Percentiles rank a stretch among this genome's conserved stretches.
phyloP scores from a whole-genome alignment of 2,113 vertebrate species.

The Arothron firmamentum region DNA sequence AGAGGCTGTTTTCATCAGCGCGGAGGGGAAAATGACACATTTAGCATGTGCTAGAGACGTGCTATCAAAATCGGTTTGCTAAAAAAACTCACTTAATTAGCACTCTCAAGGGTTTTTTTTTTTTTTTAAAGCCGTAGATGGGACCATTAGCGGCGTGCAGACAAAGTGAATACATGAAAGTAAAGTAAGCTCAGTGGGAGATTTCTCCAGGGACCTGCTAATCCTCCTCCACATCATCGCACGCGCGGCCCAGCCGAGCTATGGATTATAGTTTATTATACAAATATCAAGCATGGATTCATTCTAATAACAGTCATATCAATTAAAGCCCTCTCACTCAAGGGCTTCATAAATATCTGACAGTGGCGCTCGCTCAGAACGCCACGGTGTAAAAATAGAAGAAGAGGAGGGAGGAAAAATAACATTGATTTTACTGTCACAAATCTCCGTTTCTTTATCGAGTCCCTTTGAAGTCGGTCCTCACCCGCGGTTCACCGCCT shows the following conservation, averaged over 20 bases:
- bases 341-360: constrained; percentile 42
- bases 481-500: constrained; percentile 53
- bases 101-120: constrained; percentile 47
- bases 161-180: constrained; percentile 66
- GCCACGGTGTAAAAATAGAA: constrained; percentile 66
- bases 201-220: constrained; percentile 62
- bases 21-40: constrained; percentile 48
- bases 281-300: constrained; percentile 60
- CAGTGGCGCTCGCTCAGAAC: constrained; percentile 33
- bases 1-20: constrained; percentile 52
- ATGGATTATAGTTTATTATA: constrained; percentile 70
- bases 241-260: constrained; percentile 49
- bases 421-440: constrained; percentile 59
- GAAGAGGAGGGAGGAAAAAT: constrained; percentile 11
- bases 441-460: constrained; percentile 35
- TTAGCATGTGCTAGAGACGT: constrained; percentile 44
- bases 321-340: constrained; percentile 46
- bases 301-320: constrained; percentile 63
- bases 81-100: constrained; percentile 56
- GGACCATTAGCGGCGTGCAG: constrained; percentile 43
- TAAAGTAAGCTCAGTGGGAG: constrained; percentile 55
- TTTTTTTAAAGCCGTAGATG: constrained; percentile 30
- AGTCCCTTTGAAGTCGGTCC: constrained; percentile 47
- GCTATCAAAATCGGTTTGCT: constrained; percentile 62
- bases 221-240: constrained; percentile 61